Base-by-base conservation (phyloP, 2,888 invertebrate species). In the Meliscaeva auricollis region DNA sequence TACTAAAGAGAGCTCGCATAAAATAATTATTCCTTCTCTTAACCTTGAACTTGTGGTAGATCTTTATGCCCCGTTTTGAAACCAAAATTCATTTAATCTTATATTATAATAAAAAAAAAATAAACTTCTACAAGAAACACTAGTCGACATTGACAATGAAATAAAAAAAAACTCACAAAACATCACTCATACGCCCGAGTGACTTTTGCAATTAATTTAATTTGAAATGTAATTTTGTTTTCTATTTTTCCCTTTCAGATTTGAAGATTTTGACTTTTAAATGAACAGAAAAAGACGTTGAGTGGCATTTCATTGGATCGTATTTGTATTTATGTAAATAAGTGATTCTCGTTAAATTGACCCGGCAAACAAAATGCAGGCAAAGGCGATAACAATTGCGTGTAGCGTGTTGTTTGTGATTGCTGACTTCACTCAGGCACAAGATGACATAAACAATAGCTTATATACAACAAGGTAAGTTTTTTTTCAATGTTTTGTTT, bases 381-480 rank as follows among this genome's bases (percentile, higher is more conserved):
- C 80, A 68, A 62, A 85, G 72, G 80, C 80, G 73, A 62, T 85
- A 64, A 38, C 85, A 68, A 72, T 85, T 73, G 72, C 56, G 35
- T 85, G 85, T 54, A 81, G 80, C 20, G 38, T 80, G 76, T 8
- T 85, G n/a, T 80, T 85, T 68, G 80, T 81, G 44, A 50, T 85
- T 52, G 35, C 76, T 58, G 85, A 85, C 62, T 48, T 81, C 46
- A 68, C 60, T 6, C 85, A 84, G 50, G 74, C 64, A 62, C 70
- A 66, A 76, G 85, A 85, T 64, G 85, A 85, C 41, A 52, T 32
- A 17, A 75, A 80, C 6, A 83, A 50, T 52, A 85, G 80, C 32
- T 56, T 85, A 44, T 85, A 85, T 17, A 85, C 76, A n/a, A 85
- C 72, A 32, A 85, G 85, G 85, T 85, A 68, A 80, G 68, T 2